phyloP scores from a whole-genome alignment of 2,888 invertebrate genomes.

The Ptilodon capucinus region DNA sequence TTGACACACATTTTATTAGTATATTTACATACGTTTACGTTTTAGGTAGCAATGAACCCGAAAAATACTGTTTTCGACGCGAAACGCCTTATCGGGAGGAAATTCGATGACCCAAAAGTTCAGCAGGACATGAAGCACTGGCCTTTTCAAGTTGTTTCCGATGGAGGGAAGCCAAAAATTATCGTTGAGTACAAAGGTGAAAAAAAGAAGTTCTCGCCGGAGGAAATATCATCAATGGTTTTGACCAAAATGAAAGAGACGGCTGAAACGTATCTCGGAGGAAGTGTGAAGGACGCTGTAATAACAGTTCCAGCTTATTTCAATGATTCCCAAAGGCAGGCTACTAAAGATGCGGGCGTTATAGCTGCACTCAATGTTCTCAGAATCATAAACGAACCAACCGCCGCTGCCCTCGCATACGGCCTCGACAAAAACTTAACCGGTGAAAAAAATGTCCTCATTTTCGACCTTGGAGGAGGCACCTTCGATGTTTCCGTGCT shows the following conservation, averaged over 20 bases:
- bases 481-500: conserved; percentile 97
- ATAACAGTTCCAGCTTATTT: conserved; percentile 93
- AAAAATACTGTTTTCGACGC: conserved; percentile 92
- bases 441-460: conserved; percentile 88
- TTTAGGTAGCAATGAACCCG: conserved; percentile 90
- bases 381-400: conserved; percentile 95
- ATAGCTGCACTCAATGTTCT: conserved; percentile 94
- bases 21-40: conserved; percentile 4
- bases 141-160: conserved; percentile 89
- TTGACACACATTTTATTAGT: not conserved
- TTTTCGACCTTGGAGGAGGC: conserved; percentile 92
- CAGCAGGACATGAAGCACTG: conserved; percentile 93
- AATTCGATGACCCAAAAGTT: conserved; percentile 89
- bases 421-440: conserved; percentile 89
- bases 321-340: conserved; percentile 91
- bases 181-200: conserved; percentile 89
- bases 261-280: conserved; percentile 90
- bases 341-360: conserved; percentile 94
- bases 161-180: conserved; percentile 88
- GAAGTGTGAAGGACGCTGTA: conserved; percentile 88
- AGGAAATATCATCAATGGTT: conserved; percentile 94
- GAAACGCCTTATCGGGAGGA: conserved; percentile 91
- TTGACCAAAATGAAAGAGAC: conserved; percentile 92
- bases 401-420: conserved; percentile 93
- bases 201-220: conserved; percentile 88